These are phyloP conservation scores for Phengaris arion DNA, from an alignment of 2,888 invertebrate species.

Conservation along the genomic window DNA sequence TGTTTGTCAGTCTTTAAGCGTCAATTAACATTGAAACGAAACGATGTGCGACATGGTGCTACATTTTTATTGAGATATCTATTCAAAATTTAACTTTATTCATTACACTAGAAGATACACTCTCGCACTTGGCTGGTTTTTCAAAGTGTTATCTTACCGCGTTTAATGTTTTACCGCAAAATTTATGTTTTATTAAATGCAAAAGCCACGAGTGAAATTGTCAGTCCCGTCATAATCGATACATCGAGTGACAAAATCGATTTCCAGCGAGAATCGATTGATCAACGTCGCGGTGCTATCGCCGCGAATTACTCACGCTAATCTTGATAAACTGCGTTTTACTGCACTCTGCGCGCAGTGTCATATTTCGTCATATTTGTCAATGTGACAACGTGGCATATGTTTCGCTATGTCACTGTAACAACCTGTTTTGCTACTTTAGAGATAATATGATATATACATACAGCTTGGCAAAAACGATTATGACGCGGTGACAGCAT, in stretches of 20 bases:
- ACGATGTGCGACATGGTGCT: no score
- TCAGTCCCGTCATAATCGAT: slow-evolving; percentile 38
- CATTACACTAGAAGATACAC: no score
- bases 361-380: slow-evolving; percentile 9
- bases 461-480: no score
- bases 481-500: no score
- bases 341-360: slow-evolving; percentile 32
- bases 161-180: neutral
- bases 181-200: neutral
- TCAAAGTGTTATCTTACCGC: neutral
- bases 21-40: no score
- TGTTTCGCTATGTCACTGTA: neutral
- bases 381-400: neutral
- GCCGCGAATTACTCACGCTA: slow-evolving; percentile 63
- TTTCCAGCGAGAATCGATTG: slow-evolving; percentile 60
- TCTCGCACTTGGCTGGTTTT: no score
- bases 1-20: no score
- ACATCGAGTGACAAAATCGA: slow-evolving; percentile 40
- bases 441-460: no score
- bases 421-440: no score
- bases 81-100: no score
- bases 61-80: no score
- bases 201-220: neutral
- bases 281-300: slow-evolving; percentile 65
- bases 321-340: slow-evolving; percentile 63